These are phyloP conservation scores for Labeo rohita DNA, from an alignment of 2,113 vertebrate genomes.

Conservation along the genomic window DNA sequence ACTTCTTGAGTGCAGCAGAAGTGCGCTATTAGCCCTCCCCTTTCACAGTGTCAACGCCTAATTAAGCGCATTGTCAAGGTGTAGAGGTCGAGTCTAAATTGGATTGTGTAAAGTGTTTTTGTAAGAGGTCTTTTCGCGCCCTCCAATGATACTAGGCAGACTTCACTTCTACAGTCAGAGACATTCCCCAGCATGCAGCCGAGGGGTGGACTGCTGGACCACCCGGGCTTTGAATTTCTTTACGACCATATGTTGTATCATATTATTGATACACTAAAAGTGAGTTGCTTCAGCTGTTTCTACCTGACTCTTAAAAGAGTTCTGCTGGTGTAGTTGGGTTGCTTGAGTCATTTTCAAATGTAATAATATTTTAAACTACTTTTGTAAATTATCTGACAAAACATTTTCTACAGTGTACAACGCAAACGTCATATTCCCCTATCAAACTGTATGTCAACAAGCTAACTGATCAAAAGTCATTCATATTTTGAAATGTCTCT, in stretches of 20 bases:
- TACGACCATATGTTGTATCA: background rate
- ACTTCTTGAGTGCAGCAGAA: background rate
- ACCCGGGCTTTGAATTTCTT: background rate
- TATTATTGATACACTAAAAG: background rate
- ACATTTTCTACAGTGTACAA: background rate
- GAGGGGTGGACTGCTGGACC: background rate
- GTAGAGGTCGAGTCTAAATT: constrained; percentile 27
- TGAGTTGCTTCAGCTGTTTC: background rate
- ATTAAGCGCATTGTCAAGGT: constrained; percentile 31
- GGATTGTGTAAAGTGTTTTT: constrained; percentile 15
- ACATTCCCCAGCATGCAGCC: background rate
- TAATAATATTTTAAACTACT: too few relatives aligned
- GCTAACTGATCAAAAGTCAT: background rate
- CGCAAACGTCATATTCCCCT: too few relatives aligned
- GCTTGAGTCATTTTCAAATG: too few relatives aligned
- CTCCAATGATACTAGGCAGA: background rate
- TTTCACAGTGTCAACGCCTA: background rate
- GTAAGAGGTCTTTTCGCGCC: background rate
- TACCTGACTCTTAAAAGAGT: background rate
- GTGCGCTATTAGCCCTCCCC: background rate
- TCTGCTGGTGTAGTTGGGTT: too few relatives aligned
- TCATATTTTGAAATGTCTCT: too few relatives aligned
- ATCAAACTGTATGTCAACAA: background rate
- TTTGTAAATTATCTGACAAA: background rate
- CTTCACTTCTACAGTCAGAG: background rate